Evolutionary conservation across 2,888 invertebrate species (phyloP).

Genomic region (Chrysina gloriosa): DNA sequence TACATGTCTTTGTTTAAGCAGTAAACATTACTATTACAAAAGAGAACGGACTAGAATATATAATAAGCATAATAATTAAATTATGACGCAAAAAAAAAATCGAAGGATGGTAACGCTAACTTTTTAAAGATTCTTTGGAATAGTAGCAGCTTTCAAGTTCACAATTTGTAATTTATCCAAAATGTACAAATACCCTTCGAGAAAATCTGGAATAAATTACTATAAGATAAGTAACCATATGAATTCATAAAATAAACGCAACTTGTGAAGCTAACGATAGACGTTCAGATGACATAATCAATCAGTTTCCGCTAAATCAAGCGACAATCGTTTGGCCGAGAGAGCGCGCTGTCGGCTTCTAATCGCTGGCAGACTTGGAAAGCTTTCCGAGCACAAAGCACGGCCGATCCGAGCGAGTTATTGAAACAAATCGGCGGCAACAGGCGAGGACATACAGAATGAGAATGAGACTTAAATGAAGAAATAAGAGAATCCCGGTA

Average conservation of each 20-base stretch:
- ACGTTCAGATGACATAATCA: constrained; percentile 24
- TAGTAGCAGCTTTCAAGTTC: no score
- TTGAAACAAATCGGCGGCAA: constrained; percentile 35
- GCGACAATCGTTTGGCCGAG: constrained; percentile 10
- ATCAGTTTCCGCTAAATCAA: constrained; percentile 28
- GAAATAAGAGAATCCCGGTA: constrained; percentile 32
- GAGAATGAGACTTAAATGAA: constrained; percentile 38
- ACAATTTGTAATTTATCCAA: no score
- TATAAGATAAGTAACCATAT: neutral
- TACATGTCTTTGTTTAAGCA: no score
- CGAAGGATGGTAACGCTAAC: no score
- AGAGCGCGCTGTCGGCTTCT: constrained; percentile 11
- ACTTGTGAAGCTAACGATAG: constrained; percentile 10
- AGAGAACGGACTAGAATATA: no score
- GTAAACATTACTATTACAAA: no score
- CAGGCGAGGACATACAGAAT: constrained; percentile 34
- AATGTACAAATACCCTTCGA: no score
- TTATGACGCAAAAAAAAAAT: no score
- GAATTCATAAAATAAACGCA: constrained; percentile 1
- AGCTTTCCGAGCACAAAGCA: neutral
- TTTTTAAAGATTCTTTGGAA: no score
- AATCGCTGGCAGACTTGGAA: constrained; percentile 14
- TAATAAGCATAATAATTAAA: no score
- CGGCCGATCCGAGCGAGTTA: neutral
- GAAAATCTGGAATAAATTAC: neutral